Percentiles rank a stretch among this genome's conserved stretches.
Conservation (phyloP, 2,888 invertebrate genomes). For the Leptarthrus brevirostris region DNA sequence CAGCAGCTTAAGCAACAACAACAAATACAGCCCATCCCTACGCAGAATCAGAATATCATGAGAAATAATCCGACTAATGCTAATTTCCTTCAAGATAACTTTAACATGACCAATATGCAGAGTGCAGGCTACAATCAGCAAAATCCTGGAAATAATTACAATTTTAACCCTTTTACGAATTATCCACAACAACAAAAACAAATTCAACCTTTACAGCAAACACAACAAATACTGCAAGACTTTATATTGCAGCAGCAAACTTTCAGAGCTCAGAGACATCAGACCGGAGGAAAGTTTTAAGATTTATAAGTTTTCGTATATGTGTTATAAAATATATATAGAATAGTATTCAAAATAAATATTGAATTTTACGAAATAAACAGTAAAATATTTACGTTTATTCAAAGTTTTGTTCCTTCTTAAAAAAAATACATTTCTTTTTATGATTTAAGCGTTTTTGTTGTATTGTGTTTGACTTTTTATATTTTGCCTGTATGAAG, state of each 20-base stretch:
- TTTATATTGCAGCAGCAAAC: conserved; percentile 19
- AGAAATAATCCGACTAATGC: not conserved
- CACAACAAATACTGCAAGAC: conserved; percentile 27
- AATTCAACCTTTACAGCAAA: conserved; percentile 13
- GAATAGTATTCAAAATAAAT: not conserved
- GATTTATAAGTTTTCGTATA: not conserved
- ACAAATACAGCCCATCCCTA: conserved; percentile 34
- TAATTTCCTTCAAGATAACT: conserved; percentile 2
- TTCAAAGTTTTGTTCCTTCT: no score
- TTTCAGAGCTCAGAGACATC: conserved; percentile 16
- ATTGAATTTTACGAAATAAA: no score
- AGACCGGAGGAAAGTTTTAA: conserved; percentile 14
- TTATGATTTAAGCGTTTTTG: no score
- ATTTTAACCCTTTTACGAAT: conserved; percentile 1
- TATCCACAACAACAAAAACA: conserved; percentile 41
- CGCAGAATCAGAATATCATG: conserved; percentile 50
- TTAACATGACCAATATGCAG: conserved; percentile 4
- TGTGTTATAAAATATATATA: not conserved
- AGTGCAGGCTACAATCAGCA: conserved; percentile 3
- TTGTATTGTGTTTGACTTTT: no score
- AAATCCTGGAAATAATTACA: conserved; percentile 6
- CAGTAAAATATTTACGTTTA: no score
- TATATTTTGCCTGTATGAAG: no score
- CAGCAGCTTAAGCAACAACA: conserved; percentile 53
- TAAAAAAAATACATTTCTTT: no score